Conservation (phyloP, 2,113 vertebrate species). For the Gopherus evgoodei region DNA sequence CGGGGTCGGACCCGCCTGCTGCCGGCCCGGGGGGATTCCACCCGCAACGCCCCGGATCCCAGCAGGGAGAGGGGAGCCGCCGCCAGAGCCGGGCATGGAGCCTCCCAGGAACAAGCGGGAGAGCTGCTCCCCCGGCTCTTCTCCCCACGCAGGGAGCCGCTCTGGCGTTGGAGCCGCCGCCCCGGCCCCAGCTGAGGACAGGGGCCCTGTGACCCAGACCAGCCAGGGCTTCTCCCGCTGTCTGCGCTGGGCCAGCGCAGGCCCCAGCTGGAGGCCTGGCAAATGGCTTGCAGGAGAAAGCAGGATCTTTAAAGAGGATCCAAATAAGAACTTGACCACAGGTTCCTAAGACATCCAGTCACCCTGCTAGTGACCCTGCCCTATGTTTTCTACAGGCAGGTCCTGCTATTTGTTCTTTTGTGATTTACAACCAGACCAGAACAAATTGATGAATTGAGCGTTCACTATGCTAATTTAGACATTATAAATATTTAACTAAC, state of each 20-base stretch:
- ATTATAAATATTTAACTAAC: slow-evolving; percentile 89
- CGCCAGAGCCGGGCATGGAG: not conserved
- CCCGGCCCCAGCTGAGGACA: no score
- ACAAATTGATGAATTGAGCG: slow-evolving; percentile 88
- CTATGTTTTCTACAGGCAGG: slow-evolving; percentile 57
- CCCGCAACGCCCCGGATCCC: slow-evolving; percentile 63
- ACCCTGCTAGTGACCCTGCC: slow-evolving; percentile 68
- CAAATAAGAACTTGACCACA: slow-evolving; percentile 71
- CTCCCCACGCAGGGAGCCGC: no score
- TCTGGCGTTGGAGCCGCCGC: no score
- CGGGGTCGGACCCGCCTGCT: slow-evolving; percentile 78
- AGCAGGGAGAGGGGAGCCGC: no score
- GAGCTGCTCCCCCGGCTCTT: no score
- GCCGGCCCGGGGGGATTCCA: slow-evolving; percentile 77
- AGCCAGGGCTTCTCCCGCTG: not conserved
- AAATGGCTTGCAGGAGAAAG: slow-evolving; percentile 69
- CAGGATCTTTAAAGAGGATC: slow-evolving; percentile 73
- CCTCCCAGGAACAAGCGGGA: no score
- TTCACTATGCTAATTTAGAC: slow-evolving; percentile 87
- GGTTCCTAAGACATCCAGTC: slow-evolving; percentile 67
- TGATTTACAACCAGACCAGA: slow-evolving; percentile 77
- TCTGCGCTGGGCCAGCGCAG: not conserved
- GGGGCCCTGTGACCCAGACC: no score
- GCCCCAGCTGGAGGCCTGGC: slow-evolving; percentile 23
- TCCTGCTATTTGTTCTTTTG: slow-evolving; percentile 41